These are phyloP conservation scores for Dipodomys spectabilis DNA, from an alignment of 2,113 vertebrate genomes.

Conservation along the genomic window DNA sequence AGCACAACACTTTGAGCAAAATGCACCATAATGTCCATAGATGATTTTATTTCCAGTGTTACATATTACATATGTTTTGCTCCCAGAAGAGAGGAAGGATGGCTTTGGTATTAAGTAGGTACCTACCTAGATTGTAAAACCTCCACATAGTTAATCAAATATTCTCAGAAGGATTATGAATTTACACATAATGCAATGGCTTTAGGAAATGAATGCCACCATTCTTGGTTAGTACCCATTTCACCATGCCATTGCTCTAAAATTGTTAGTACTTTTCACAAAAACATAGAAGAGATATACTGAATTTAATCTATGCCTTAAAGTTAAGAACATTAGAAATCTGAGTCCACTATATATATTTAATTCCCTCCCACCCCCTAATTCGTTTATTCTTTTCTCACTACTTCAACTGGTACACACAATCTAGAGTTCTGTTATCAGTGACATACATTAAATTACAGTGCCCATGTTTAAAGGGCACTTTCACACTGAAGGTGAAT, in stretches of 20 bases:
- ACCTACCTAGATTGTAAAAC: not conserved
- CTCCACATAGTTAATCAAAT: not conserved
- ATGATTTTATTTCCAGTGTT: slow-evolving; percentile 1
- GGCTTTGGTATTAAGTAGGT: not conserved
- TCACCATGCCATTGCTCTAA: not conserved
- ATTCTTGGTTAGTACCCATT: not conserved
- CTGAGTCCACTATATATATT: not conserved
- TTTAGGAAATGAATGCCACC: slow-evolving; percentile 15
- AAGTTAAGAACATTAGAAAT: slow-evolving; percentile 26
- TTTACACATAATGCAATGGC: slow-evolving; percentile 46
- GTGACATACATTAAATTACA: slow-evolving; percentile 73
- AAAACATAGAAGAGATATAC: not conserved
- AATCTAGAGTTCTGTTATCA: slow-evolving; percentile 67
- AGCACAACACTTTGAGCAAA: not conserved
- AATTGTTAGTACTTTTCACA: slow-evolving; percentile 18
- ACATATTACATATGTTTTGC: not conserved
- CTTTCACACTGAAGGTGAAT: slow-evolving; percentile 73
- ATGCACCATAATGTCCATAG: not conserved
- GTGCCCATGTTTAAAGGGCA: slow-evolving; percentile 69
- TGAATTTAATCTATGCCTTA: slow-evolving; percentile 59
- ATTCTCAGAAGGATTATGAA: slow-evolving; percentile 8
- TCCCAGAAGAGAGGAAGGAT: not conserved
- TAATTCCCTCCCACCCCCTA: not conserved
- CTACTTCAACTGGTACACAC: slow-evolving; percentile 51
- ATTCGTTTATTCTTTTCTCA: not conserved